phyloP scores from a whole-genome alignment of 2,888 invertebrate species.

The Dugesia japonica region DNA sequence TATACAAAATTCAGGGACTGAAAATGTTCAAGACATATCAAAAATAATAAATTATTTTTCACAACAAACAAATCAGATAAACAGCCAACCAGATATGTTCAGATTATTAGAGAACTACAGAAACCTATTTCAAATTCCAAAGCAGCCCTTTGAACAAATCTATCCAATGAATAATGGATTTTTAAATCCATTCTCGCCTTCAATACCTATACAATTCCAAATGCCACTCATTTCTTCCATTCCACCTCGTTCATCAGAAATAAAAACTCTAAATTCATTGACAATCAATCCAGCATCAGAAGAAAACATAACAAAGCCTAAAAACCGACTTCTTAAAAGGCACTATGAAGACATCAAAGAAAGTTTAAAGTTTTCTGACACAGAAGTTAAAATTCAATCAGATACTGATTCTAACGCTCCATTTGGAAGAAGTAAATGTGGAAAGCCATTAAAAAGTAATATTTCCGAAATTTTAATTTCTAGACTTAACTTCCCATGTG shows the following conservation, averaged over 20 bases:
- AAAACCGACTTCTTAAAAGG: not conserved
- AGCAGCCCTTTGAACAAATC: not conserved
- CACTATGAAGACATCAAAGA: not conserved
- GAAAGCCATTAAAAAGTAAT: constrained; percentile 9
- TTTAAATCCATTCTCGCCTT: not conserved
- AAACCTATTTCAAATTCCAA: not conserved
- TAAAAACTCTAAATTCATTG: not conserved
- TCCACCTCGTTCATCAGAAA: not conserved
- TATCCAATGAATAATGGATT: not conserved
- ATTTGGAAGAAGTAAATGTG: constrained; percentile 1
- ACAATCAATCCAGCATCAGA: not conserved
- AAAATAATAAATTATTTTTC: not conserved
- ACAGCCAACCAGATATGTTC: not conserved
- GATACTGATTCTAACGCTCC: not conserved
- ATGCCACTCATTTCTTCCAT: not conserved
- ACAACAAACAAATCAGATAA: not conserved
- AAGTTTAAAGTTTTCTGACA: not conserved
- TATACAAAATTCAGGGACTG: not conserved
- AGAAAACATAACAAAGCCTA: not conserved
- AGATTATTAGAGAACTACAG: not conserved
- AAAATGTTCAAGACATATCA: not conserved
- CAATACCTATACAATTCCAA: not conserved
- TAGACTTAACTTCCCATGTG: too few species aligned
- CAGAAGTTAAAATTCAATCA: not conserved
- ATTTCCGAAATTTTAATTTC: too few species aligned